These are phyloP conservation scores for Stylophora pistillata DNA, from an alignment of 64 coral and sea anemone genomes.

Conservation along the genomic window DNA sequence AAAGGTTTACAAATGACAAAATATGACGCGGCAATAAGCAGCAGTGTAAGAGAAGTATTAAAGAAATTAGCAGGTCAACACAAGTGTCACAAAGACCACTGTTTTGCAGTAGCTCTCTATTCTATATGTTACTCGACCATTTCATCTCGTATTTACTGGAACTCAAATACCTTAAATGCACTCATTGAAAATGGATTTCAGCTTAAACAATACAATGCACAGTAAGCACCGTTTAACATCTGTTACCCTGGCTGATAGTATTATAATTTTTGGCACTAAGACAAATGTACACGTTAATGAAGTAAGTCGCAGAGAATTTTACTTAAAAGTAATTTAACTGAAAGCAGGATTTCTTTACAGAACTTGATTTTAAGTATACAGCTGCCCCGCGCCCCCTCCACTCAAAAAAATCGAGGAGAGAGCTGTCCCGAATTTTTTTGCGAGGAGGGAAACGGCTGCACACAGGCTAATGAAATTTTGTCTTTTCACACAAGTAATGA, in stretches of 20 bases:
- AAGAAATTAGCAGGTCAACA: constrained; percentile 22
- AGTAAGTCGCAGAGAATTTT: constrained; percentile 19
- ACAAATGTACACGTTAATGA: background rate
- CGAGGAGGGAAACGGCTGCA: too few relatives aligned
- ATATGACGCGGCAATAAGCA: background rate
- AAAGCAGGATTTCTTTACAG: constrained; percentile 6
- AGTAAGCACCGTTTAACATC: background rate
- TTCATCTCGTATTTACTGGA: constrained; percentile 60
- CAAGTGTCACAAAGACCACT: constrained; percentile 17
- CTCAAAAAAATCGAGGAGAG: too few relatives aligned
- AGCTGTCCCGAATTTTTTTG: too few relatives aligned
- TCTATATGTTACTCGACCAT: constrained; percentile 52
- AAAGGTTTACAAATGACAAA: constrained; percentile 49
- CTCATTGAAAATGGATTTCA: constrained; percentile 38
- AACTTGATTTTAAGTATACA: constrained; percentile 24
- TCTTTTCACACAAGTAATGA: too few relatives aligned
- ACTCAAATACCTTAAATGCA: constrained; percentile 35
- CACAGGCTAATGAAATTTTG: too few relatives aligned
- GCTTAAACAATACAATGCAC: constrained; percentile 6
- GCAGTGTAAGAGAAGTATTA: constrained; percentile 33
- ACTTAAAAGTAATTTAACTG: constrained; percentile 6
- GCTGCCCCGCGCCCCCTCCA: too few relatives aligned
- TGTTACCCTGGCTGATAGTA: background rate
- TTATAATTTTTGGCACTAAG: constrained; percentile 23
- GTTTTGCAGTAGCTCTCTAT: constrained; percentile 45